Conservation (phyloP, 2,888 invertebrate species). For the Alviniconcha strummeri region DNA sequence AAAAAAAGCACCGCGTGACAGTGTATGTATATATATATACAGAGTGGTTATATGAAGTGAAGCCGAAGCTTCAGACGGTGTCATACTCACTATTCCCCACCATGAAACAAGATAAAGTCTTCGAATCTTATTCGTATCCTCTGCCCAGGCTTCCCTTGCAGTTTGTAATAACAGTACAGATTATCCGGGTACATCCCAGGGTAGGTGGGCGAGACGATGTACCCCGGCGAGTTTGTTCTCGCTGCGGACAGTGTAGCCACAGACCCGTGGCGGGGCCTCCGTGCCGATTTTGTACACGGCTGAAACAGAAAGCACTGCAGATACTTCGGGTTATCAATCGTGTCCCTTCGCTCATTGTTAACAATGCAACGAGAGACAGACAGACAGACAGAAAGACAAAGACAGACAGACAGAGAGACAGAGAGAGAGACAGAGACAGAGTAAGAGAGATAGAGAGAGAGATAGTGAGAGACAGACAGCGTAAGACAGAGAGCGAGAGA, state of each 20-base stretch:
- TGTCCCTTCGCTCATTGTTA: conserved; percentile 23
- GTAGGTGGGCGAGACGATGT: conserved; percentile 96
- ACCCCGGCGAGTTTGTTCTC: conserved; percentile 84
- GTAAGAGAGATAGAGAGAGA: too few species aligned
- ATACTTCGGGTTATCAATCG: conserved; percentile 44
- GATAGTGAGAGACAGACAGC: too few species aligned
- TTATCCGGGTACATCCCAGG: conserved; percentile 99
- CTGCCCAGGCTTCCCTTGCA: conserved; percentile 91
- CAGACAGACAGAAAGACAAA: background rate
- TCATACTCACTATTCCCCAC: conserved; percentile 93
- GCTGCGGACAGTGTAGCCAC: conserved; percentile 87
- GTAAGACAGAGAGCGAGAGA: too few species aligned
- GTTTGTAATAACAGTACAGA: conserved; percentile 86
- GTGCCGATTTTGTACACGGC: conserved; percentile 92
- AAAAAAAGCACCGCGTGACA: background rate
- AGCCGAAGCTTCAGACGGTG: too few species aligned
- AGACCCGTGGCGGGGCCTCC: conserved; percentile 88
- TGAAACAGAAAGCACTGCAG: conserved; percentile 58
- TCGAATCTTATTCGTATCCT: conserved; percentile 95
- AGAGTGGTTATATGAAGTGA: too few species aligned
- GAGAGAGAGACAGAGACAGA: background rate
- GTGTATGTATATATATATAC: conserved; percentile 5
- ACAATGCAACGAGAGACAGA: background rate
- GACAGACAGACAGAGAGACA: background rate
- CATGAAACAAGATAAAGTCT: conserved; percentile 98